phyloP scores from a whole-genome alignment of 1,140 invertebrate species.

The Sycophila sp. region DNA sequence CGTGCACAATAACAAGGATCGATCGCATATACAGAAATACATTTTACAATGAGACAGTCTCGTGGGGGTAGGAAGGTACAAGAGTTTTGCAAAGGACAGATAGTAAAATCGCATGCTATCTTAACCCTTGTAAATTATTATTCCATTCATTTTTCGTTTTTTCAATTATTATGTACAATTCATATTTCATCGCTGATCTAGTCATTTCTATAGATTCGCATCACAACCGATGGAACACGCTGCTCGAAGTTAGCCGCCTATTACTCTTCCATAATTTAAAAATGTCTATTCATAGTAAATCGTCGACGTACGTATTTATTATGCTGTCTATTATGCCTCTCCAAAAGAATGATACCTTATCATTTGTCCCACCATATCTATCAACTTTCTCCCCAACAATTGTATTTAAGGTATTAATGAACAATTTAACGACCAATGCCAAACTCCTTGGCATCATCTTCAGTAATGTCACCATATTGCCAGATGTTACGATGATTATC shows the following conservation, averaged over 20 bases:
- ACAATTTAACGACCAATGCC: constrained; percentile 64
- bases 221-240: constrained; percentile 36
- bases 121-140: constrained; percentile 24
- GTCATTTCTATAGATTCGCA: constrained; percentile 21
- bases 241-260: constrained; percentile 37
- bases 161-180: constrained; percentile 50
- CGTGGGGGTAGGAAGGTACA: constrained; percentile 35
- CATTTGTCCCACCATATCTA: constrained; percentile 33
- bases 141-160: constrained; percentile 26
- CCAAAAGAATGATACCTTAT: constrained; percentile 37
- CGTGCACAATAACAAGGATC: constrained; percentile 32
- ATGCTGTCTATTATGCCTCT: constrained; percentile 45
- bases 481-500: constrained; percentile 88
- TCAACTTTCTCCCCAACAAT: constrained; percentile 24
- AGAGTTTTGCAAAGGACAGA: constrained; percentile 31
- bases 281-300: constrained; percentile 39
- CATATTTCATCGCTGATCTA: constrained; percentile 40
- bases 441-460: constrained; percentile 94
- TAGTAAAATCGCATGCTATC: constrained; percentile 36
- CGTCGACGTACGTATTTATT: constrained; percentile 45
- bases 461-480: constrained; percentile 96
- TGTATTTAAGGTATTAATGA: constrained; percentile 30
- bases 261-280: constrained; percentile 37
- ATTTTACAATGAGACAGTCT: constrained; percentile 40
- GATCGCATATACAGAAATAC: constrained; percentile 37